Evolutionary conservation across 1,140 invertebrate genomes (phyloP).

Genomic region (Saxidomus purpurata): DNA sequence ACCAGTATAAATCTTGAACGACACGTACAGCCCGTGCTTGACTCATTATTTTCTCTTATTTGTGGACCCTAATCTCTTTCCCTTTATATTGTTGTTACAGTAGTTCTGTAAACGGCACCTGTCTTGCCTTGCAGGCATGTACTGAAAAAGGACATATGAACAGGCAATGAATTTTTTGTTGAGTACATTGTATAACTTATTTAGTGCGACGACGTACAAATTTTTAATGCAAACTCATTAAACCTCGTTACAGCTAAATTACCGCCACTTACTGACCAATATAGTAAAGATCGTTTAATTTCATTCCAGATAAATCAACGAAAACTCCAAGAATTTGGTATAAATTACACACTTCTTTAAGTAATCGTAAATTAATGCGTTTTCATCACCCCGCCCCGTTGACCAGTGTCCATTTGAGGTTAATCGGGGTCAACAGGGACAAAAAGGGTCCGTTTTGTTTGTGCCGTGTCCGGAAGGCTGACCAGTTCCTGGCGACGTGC

Average conservation of each 20-base stretch:
- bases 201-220: too few relatives aligned
- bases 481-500: slow-evolving; percentile 39
- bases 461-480: slow-evolving; percentile 31
- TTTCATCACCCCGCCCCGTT: not conserved
- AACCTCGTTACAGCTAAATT: slow-evolving; percentile 10
- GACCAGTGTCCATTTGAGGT: slow-evolving; percentile 25
- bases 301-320: slow-evolving; percentile 29
- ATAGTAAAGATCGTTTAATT: not conserved
- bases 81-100: too few relatives aligned
- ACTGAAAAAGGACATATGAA: too few relatives aligned
- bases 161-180: too few relatives aligned
- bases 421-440: slow-evolving; percentile 34
- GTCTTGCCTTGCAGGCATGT: too few relatives aligned
- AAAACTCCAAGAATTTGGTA: slow-evolving; percentile 29
- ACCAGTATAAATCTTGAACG: too few relatives aligned
- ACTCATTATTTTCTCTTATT: too few relatives aligned
- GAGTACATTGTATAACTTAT: too few relatives aligned
- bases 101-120: too few relatives aligned
- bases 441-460: slow-evolving; percentile 43
- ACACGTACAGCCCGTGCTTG: too few relatives aligned
- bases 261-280: slow-evolving; percentile 16
- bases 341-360: not conserved
- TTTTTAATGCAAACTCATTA: not conserved
- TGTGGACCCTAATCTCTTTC: too few relatives aligned
- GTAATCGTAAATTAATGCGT: slow-evolving; percentile 41